Evolutionary conservation across 2,888 invertebrate species (phyloP).

Genomic region (Yponomeuta sedellus): DNA sequence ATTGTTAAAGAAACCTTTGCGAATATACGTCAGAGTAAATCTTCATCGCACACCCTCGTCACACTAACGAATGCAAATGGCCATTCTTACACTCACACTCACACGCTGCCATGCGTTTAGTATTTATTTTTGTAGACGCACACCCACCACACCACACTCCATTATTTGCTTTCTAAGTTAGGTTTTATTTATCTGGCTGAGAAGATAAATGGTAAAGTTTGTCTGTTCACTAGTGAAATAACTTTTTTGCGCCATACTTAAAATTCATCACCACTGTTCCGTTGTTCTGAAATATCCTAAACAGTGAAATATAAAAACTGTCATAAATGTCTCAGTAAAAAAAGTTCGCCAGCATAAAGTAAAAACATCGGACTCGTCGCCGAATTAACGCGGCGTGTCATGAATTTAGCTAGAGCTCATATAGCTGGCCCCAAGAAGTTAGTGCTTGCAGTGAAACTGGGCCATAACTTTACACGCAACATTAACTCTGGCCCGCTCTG

Average conservation of each 20-base stretch:
- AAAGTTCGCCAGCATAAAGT: not conserved
- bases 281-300: too few relatives aligned
- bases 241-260: not conserved
- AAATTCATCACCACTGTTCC: not conserved
- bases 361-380: slow-evolving; percentile 8
- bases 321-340: not conserved
- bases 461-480: slow-evolving; percentile 69
- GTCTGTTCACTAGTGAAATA: not conserved
- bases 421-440: slow-evolving; percentile 44
- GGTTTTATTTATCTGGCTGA: not conserved
- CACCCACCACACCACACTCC: not conserved
- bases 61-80: slow-evolving; percentile 21
- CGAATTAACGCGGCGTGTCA: slow-evolving; percentile 53
- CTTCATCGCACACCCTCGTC: slow-evolving; percentile 15
- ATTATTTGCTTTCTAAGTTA: not conserved
- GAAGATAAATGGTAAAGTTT: not conserved
- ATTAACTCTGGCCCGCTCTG: slow-evolving; percentile 52
- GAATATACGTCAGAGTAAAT: slow-evolving; percentile 9
- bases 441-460: slow-evolving; percentile 58
- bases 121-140: not conserved
- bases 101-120: not conserved
- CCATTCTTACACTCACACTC: not conserved
- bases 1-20: not conserved
- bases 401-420: slow-evolving; percentile 51
- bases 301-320: not conserved